Evolutionary conservation across 2,888 invertebrate species (phyloP), one percentile per base, ranked within the genome.

Genomic region (Microdon myrmicae): DNA sequence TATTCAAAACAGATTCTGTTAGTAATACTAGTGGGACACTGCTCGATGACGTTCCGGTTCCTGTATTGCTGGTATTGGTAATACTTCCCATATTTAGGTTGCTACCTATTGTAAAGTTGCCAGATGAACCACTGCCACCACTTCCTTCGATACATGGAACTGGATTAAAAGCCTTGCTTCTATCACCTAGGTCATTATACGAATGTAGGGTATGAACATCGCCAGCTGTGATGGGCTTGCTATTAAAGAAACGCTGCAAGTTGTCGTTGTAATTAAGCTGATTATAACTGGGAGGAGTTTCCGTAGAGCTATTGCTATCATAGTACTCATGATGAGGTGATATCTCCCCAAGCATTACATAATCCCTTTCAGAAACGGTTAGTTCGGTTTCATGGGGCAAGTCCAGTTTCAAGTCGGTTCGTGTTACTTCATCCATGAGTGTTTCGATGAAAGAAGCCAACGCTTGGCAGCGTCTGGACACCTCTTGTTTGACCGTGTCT

Each of bases 211-310:
- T 82, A 67, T 83, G 84, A 61, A 83, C 82, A 2, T 84, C 83
- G 9, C 81, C 78, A 0, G 83, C 82, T 1, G 86, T 87, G 67
- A 84, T 83, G 1, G 87, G 87, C 69, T 86, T 85, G 72, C 87
- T 87, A 73, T 86, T 84, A 73, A 87, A 87, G 75, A 87, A 87
- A 67, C 86, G 82, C 73, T 88, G 85, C 61, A 91, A 81, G 72
- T 90, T 94, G 71, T 92, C 92, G 71, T 90, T 90, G 75, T 90
- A 93, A 78, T 92, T 94, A 4, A 93, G 82, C 74, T 91, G 92
- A 72, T 87, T 90, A 81, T 94, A 94, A 73, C 90, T 92, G 4
- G 90, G 86, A 0, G 88, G 89, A 0, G 91, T 90, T 72, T 88
- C 90, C 0, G 87, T 86, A 16, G 90, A 90, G 7, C 90, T 88